Conservation (phyloP, 2,113 vertebrate species). For the Myocastor coypus region DNA sequence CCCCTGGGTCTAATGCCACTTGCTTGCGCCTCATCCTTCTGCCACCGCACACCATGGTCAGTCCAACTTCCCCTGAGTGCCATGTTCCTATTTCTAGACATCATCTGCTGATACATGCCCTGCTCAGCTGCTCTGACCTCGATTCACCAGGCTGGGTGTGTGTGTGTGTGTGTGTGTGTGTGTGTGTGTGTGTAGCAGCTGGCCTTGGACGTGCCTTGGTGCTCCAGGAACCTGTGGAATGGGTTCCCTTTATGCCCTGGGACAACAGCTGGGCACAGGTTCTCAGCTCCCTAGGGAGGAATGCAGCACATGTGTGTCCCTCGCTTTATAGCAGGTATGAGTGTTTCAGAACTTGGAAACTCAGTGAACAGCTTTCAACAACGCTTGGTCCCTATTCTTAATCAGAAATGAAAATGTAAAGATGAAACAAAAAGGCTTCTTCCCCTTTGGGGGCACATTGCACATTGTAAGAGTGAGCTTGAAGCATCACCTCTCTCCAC, state of each 20-base stretch:
- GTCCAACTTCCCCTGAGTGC: background rate
- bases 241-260: background rate
- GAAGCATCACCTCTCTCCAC: background rate
- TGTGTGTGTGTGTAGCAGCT: background rate
- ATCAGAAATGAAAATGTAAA: background rate
- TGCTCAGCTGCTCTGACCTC: background rate
- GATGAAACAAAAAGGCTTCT: background rate
- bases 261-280: background rate
- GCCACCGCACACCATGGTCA: background rate
- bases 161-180: fast-evolving
- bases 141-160: background rate
- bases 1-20: fast-evolving
- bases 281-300: background rate
- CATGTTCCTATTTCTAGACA: fast-evolving
- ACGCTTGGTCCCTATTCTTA: background rate
- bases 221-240: background rate
- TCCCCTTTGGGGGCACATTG: background rate
- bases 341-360: background rate
- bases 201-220: background rate
- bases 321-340: background rate
- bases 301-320: fast-evolving
- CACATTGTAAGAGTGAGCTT: background rate
- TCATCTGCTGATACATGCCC: background rate
- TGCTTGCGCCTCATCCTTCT: background rate
- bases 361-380: background rate